Evolutionary conservation across 2,113 vertebrate species (phyloP).

Genomic region (Nothobranchius kuhntae): DNA sequence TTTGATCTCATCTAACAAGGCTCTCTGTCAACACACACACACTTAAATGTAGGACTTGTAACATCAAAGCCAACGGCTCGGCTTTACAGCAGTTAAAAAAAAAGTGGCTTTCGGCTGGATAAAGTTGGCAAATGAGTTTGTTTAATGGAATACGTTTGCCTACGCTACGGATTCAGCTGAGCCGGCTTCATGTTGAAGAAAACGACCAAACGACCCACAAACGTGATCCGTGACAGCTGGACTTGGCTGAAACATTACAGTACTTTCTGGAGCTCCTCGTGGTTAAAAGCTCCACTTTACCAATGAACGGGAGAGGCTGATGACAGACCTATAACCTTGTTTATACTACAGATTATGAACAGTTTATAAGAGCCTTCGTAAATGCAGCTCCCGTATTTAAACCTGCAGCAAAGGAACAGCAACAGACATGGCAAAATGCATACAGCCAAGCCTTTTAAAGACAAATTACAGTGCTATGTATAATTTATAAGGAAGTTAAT

Average conservation of each 20-base stretch:
- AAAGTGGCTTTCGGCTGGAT: slow-evolving; percentile 38
- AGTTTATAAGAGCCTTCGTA: slow-evolving; percentile 65
- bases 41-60: slow-evolving; percentile 13
- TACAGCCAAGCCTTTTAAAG: slow-evolving; percentile 78
- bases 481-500: slow-evolving; percentile 78
- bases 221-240: slow-evolving; percentile 12
- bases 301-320: slow-evolving; percentile 52
- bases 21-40: slow-evolving; percentile 59
- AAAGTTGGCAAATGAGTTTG: slow-evolving; percentile 41
- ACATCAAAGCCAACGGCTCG: slow-evolving; percentile 35
- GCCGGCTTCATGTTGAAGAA: slow-evolving; percentile 20
- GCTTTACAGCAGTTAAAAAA: slow-evolving; percentile 67
- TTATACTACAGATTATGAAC: slow-evolving; percentile 75
- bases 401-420: slow-evolving; percentile 70
- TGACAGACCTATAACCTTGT: slow-evolving; percentile 66
- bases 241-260: slow-evolving; percentile 17
- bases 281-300: slow-evolving; percentile 42
- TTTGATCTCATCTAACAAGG: slow-evolving; percentile 18
- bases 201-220: slow-evolving; percentile 7
- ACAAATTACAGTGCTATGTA: slow-evolving; percentile 81
- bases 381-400: slow-evolving; percentile 58
- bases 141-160: slow-evolving; percentile 12
- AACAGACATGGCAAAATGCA: slow-evolving; percentile 74
- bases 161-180: slow-evolving; percentile 26
- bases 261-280: slow-evolving; percentile 26